Conservation (phyloP, 2,797 vertebrate genomes). For the Linurgus olivaceus region DNA sequence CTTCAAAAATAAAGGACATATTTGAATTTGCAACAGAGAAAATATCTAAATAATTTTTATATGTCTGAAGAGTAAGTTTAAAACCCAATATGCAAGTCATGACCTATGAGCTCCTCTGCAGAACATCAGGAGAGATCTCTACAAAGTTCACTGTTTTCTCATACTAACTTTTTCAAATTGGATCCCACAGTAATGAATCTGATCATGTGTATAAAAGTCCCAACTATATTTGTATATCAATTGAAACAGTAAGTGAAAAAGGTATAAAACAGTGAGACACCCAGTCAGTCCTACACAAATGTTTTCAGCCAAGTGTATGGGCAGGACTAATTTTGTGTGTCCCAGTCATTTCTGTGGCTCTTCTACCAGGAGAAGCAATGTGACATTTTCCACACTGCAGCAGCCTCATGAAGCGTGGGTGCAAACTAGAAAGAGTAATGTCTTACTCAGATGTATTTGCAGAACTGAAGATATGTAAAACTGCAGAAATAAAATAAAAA, state of each 20-base stretch:
- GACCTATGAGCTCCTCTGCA: neutral
- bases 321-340: neutral
- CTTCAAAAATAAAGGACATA: neutral
- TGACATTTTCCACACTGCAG: neutral
- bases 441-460: slow-evolving; percentile 9
- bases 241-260: neutral
- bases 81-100: neutral
- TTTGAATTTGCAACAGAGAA: neutral
- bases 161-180: neutral
- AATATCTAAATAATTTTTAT: neutral
- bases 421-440: neutral
- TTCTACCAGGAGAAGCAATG: neutral
- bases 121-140: neutral
- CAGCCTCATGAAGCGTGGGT: neutral
- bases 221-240: neutral
- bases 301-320: neutral
- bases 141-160: neutral
- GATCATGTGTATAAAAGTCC: neutral
- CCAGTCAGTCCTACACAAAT: neutral
- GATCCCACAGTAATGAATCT: neutral
- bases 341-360: neutral
- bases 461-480: slow-evolving; percentile 13
- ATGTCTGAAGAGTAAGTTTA: neutral
- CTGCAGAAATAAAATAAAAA: neutral
- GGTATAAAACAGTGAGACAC: neutral